A percentile compares a stretch with the other conserved stretches of the same genome.
Conservation (phyloP, 2,113 vertebrate species). For the Trichechus manatus region DNA sequence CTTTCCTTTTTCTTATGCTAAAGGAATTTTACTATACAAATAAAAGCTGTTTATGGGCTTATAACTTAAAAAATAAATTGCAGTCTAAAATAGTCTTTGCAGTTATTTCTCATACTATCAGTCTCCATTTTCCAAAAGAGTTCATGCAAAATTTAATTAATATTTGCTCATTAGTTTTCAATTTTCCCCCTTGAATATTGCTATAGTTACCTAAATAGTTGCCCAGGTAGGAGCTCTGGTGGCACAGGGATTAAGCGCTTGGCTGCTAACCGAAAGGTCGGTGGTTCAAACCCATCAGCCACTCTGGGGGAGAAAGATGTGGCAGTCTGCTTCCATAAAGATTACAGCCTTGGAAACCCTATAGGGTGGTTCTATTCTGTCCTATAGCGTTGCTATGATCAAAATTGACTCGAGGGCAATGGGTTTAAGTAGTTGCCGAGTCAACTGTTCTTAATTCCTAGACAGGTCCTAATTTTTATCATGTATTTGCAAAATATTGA, state of each 20-base stretch:
- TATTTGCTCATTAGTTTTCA: slow-evolving; percentile 6
- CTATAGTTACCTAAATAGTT: background rate
- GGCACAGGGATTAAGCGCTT: too few species aligned
- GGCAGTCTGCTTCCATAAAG: too few species aligned
- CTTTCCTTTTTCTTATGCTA: slow-evolving; percentile 28
- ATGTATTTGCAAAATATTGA: background rate
- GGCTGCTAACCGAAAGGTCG: too few species aligned
- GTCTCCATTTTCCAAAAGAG: slow-evolving; percentile 1
- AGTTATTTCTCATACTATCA: background rate
- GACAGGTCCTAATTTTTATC: background rate
- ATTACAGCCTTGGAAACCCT: too few species aligned
- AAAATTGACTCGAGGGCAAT: too few species aligned
- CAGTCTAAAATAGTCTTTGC: slow-evolving; percentile 1
- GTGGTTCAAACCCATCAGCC: too few species aligned
- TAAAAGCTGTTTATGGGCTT: background rate
- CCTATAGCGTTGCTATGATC: too few species aligned
- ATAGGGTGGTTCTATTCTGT: too few species aligned
- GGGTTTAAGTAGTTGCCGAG: background rate
- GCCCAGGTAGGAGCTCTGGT: too few species aligned
- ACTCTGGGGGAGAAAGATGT: too few species aligned
- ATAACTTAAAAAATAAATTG: background rate
- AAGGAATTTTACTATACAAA: slow-evolving; percentile 49
- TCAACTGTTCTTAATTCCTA: slow-evolving; percentile 26
- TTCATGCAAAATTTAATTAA: slow-evolving; percentile 57
- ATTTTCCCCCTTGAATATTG: background rate